These are phyloP conservation scores for Ceratina japonica DNA, from an alignment of 1,140 invertebrate genomes.

Conservation along the genomic window DNA sequence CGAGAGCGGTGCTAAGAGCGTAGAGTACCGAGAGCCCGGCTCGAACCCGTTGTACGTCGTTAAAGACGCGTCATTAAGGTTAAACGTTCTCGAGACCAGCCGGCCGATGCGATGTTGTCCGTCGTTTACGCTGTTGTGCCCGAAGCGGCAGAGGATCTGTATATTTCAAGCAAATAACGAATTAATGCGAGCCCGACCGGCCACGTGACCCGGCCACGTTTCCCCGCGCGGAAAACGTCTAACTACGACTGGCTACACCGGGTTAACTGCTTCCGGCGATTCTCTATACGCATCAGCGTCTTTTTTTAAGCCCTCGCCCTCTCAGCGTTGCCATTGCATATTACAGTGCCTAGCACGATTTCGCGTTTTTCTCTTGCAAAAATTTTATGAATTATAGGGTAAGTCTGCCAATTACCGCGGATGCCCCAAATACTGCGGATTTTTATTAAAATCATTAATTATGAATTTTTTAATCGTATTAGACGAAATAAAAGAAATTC, in stretches of 20 bases:
- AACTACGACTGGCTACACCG: slow-evolving; percentile 31
- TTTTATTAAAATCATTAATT: too few relatives aligned
- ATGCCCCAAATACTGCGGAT: too few relatives aligned
- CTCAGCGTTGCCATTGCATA: not conserved
- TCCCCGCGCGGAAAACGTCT: slow-evolving; percentile 12
- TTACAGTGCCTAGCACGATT: too few relatives aligned
- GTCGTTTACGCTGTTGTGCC: slow-evolving; percentile 47
- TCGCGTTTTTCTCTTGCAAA: too few relatives aligned
- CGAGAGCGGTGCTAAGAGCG: slow-evolving; percentile 59
- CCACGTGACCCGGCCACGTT: slow-evolving; percentile 14
- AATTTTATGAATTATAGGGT: not conserved
- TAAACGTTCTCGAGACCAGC: slow-evolving; percentile 72
- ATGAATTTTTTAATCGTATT: too few relatives aligned
- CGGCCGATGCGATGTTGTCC: slow-evolving; percentile 48
- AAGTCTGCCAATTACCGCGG: too few relatives aligned
- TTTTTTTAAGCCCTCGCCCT: slow-evolving; percentile 38
- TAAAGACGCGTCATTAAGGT: slow-evolving; percentile 79
- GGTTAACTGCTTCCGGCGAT: slow-evolving; percentile 44
- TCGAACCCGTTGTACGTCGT: slow-evolving; percentile 71
- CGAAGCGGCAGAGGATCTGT: slow-evolving; percentile 42
- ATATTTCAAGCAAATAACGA: slow-evolving; percentile 56
- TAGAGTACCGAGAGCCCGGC: slow-evolving; percentile 62
- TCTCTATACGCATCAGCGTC: slow-evolving; percentile 40
- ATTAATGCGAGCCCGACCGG: slow-evolving; percentile 43
- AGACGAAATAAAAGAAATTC: too few relatives aligned